Evolutionary conservation across 2,888 invertebrate species (phyloP).

Genomic region (Gibbula magus): DNA sequence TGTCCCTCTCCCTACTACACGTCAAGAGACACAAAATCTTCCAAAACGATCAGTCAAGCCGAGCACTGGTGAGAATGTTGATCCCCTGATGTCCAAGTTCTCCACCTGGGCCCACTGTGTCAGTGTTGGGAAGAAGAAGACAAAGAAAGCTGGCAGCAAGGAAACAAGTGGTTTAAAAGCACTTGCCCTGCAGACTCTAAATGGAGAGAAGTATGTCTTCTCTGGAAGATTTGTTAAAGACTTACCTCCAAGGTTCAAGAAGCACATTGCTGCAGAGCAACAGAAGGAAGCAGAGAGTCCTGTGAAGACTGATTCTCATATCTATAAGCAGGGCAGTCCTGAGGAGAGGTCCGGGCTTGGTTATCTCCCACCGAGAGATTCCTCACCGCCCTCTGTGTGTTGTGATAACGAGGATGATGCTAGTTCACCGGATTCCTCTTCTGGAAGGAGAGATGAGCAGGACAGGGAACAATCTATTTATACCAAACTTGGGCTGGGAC

Average conservation of each 20-base stretch:
- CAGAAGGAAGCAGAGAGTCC: neutral
- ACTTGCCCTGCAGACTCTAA: neutral
- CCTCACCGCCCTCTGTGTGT: too few relatives aligned
- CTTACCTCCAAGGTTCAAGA: neutral
- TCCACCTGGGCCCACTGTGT: neutral
- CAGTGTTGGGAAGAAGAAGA: neutral
- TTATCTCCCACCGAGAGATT: neutral
- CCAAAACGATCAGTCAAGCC: neutral
- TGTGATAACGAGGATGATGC: too few relatives aligned
- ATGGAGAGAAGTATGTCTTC: neutral
- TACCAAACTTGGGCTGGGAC: neutral
- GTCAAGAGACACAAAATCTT: too few relatives aligned
- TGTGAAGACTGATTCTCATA: neutral
- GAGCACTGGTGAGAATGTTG: neutral
- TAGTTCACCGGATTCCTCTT: too few relatives aligned
- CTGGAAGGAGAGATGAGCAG: neutral
- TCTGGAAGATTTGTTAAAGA: neutral
- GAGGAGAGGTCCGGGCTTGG: neutral
- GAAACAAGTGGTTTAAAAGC: neutral
- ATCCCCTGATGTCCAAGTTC: neutral
- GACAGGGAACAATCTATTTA: neutral
- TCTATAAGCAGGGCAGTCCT: neutral
- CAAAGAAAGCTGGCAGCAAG: neutral
- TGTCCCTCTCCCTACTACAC: neutral
- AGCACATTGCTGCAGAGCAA: neutral